These are phyloP conservation scores for Syngnathus scovelli DNA, from an alignment of 2,113 vertebrate genomes.

Conservation along the genomic window DNA sequence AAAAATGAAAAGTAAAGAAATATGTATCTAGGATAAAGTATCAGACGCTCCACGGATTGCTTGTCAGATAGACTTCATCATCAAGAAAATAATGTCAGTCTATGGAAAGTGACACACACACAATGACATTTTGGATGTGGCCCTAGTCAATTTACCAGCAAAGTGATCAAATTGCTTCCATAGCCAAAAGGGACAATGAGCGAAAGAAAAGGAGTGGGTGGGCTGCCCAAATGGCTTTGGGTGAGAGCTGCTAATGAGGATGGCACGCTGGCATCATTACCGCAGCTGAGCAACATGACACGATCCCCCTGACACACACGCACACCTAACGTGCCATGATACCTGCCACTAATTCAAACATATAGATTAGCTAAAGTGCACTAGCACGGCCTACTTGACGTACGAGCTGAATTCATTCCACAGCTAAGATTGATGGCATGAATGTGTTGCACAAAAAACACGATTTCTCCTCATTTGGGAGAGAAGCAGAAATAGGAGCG, in stretches of 20 bases:
- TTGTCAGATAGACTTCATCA: not conserved
- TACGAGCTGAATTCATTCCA: too few relatives aligned
- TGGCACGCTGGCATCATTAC: constrained; percentile 56
- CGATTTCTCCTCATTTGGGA: not conserved
- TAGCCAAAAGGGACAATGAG: constrained; percentile 48
- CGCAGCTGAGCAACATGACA: constrained; percentile 52
- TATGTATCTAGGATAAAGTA: constrained; percentile 12
- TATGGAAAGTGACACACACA: not conserved
- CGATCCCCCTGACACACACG: constrained; percentile 44
- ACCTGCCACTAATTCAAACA: constrained; percentile 53
- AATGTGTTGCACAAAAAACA: too few relatives aligned
- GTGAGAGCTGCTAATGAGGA: constrained; percentile 61
- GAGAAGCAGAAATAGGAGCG: not conserved
- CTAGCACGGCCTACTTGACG: not conserved
- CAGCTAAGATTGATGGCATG: too few relatives aligned
- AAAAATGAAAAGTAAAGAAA: constrained; percentile 37
- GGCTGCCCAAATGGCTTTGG: constrained; percentile 54
- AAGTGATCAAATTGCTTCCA: constrained; percentile 67
- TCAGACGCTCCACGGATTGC: constrained; percentile 6
- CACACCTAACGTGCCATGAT: constrained; percentile 17
- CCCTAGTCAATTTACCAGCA: constrained; percentile 59
- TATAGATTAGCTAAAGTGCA: constrained; percentile 39
- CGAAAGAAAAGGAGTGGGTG: constrained; percentile 16
- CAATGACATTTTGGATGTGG: constrained; percentile 16
- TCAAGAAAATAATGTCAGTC: not conserved